A percentile compares a stretch with the other conserved stretches of the same genome.
phyloP scores from a whole-genome alignment of 2,888 invertebrate species.

The Resseliella maxima region DNA sequence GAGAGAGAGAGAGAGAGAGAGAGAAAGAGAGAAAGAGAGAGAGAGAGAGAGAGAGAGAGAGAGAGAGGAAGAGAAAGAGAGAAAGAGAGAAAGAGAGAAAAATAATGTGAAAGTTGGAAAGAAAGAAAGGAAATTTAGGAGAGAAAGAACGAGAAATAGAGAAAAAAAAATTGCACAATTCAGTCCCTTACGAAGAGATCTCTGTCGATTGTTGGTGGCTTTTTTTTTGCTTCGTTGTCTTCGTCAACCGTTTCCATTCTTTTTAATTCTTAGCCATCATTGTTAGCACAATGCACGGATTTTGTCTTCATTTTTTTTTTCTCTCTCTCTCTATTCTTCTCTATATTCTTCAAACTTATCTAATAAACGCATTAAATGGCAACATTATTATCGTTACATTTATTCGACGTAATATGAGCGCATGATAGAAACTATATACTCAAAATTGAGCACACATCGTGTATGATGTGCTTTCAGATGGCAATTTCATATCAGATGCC shows the following conservation, averaged over 20 bases:
- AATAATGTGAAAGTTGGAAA: too few relatives aligned
- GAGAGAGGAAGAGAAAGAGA: not conserved
- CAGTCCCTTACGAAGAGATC: not conserved
- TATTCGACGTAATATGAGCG: not conserved
- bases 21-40: too few relatives aligned
- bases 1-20: too few relatives aligned
- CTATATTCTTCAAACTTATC: not conserved
- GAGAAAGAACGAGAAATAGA: not conserved
- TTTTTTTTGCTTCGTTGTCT: not conserved
- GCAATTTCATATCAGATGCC: too few relatives aligned
- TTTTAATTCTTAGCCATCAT: not conserved
- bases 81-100: not conserved
- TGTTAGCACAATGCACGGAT: not conserved
- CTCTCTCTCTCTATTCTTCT: not conserved
- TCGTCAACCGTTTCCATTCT: not conserved
- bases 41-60: too few relatives aligned
- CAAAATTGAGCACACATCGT: not conserved
- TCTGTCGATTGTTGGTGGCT: not conserved
- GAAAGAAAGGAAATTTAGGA: too few relatives aligned
- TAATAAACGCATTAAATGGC: constrained; percentile 35
- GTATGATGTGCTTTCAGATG: not conserved
- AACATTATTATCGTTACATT: not conserved
- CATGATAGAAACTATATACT: too few relatives aligned
- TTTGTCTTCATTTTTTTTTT: not conserved
- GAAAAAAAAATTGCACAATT: too few relatives aligned